These are phyloP conservation scores for Spodoptera litura DNA, from an alignment of 1,140 invertebrate species.

Conservation along the genomic window DNA sequence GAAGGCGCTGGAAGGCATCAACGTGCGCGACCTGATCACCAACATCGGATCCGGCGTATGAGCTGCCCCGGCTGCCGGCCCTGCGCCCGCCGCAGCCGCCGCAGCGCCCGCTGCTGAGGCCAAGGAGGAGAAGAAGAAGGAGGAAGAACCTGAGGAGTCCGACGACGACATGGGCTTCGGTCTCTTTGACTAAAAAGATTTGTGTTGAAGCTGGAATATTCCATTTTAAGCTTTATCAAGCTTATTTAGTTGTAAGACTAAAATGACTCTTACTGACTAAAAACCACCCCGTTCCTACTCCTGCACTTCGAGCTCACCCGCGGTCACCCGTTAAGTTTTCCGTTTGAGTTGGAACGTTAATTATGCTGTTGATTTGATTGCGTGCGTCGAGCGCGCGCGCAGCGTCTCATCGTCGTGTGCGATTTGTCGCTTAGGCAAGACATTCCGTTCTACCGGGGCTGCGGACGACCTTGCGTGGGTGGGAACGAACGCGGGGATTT, in stretches of 20 bases:
- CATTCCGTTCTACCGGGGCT: no score
- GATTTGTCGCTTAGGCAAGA: no score
- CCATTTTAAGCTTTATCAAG: slow-evolving; percentile 80
- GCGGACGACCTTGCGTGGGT: no score
- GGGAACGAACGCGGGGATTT: no score
- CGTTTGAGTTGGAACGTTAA: no score
- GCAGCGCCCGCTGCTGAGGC: slow-evolving; percentile 90
- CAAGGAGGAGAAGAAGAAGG: slow-evolving; percentile 94
- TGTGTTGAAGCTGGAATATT: slow-evolving; percentile 77
- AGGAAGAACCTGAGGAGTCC: slow-evolving; percentile 93
- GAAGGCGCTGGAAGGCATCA: slow-evolving; percentile 97
- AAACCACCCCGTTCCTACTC: no score
- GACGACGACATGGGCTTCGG: slow-evolving; percentile 99
- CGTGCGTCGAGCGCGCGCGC: no score
- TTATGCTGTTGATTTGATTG: no score
- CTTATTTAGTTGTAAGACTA: slow-evolving; percentile 79
- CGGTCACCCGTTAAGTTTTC: no score
- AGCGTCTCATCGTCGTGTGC: no score
- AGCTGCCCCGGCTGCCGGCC: slow-evolving; percentile 91
- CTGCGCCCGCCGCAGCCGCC: slow-evolving; percentile 87
- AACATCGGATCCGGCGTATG: slow-evolving; percentile 98
- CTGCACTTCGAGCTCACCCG: no score
- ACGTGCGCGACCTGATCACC: slow-evolving; percentile 97
- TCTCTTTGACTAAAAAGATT: slow-evolving; percentile 91
- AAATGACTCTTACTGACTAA: no score